These are phyloP conservation scores for Plebejus argus DNA, from an alignment of 2,888 invertebrate genomes.

Conservation along the genomic window DNA sequence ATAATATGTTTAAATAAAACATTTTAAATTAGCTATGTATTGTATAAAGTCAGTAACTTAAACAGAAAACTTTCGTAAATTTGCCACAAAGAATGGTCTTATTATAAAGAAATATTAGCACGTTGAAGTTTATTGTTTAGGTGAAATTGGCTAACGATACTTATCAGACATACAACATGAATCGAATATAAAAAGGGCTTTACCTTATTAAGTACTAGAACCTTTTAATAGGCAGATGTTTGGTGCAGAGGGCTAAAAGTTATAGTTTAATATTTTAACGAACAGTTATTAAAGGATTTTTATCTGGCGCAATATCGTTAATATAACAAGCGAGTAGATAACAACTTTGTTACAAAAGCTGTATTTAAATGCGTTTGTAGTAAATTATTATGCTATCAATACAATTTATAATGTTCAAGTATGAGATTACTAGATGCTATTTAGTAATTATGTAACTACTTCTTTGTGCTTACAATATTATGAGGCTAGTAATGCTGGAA, in stretches of 20 bases:
- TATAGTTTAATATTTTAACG: constrained; percentile 23
- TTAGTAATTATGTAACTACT: too few species aligned
- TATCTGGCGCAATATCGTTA: constrained; percentile 9
- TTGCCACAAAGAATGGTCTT: background rate
- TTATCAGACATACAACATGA: background rate
- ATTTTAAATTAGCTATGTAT: background rate
- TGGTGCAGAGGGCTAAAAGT: background rate
- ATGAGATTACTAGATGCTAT: background rate
- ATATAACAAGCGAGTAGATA: background rate
- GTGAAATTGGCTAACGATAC: constrained; percentile 12
- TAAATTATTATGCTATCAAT: background rate
- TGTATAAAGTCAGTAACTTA: background rate
- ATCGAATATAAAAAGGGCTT: background rate
- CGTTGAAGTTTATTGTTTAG: background rate
- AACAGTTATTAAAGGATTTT: constrained; percentile 5
- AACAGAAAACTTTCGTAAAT: background rate
- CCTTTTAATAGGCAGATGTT: constrained; percentile 12
- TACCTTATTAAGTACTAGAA: background rate
- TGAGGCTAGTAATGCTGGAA: too few species aligned
- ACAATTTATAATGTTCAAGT: background rate
- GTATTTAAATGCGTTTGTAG: background rate
- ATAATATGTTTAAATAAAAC: background rate
- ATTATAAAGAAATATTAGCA: background rate
- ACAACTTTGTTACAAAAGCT: background rate
- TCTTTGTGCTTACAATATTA: too few species aligned